Evolutionary conservation across 2,113 vertebrate species (phyloP).

Genomic region (Neolamprologus variostigma): DNA sequence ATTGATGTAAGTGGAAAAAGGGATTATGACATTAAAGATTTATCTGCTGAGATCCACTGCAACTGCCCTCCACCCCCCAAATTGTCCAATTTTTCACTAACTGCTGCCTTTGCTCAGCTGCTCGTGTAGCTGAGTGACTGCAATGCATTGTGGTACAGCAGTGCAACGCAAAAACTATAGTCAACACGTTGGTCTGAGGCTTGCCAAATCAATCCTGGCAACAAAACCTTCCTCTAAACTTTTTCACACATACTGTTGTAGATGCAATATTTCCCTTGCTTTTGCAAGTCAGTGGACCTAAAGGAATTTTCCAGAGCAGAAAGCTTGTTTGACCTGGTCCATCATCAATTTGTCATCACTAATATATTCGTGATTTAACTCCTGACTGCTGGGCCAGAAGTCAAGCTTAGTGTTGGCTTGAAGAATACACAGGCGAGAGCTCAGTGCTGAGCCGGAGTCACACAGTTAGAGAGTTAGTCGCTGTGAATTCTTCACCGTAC

Average conservation of each 20-base stretch:
- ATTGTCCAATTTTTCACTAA: background rate
- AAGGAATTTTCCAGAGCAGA: background rate
- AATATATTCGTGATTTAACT: conserved; percentile 7
- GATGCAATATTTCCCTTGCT: conserved; percentile 1
- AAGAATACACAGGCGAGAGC: background rate
- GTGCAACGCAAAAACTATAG: background rate
- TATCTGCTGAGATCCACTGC: background rate
- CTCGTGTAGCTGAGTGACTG: background rate
- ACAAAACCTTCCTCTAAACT: background rate
- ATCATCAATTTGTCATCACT: conserved; percentile 4
- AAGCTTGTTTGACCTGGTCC: background rate
- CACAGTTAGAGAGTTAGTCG: background rate
- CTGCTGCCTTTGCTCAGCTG: background rate
- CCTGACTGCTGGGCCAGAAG: background rate
- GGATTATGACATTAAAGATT: conserved; percentile 1
- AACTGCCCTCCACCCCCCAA: background rate
- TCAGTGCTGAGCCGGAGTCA: background rate
- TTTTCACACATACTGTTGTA: background rate
- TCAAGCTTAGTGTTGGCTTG: background rate
- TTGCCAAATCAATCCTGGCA: background rate
- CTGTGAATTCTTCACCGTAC: background rate
- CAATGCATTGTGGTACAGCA: background rate
- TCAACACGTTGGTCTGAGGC: background rate
- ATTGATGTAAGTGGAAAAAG: background rate
- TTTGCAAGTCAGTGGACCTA: background rate